Conservation (phyloP, 2,113 vertebrate genomes). For the Etia nguti region DNA sequence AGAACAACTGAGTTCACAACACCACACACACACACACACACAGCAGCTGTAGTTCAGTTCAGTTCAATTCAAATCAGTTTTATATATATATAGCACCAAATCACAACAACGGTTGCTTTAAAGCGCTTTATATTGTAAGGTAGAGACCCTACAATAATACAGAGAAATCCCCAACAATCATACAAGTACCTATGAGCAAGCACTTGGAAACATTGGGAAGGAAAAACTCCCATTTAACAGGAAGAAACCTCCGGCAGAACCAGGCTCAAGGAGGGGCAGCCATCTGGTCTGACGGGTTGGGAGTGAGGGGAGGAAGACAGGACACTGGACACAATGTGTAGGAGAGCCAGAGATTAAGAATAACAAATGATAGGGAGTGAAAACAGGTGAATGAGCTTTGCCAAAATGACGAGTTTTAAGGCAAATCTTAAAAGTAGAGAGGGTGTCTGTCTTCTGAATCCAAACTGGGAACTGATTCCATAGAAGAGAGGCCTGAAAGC, state of each 20-base stretch:
- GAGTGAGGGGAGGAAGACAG: not conserved
- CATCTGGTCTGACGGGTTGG: not conserved
- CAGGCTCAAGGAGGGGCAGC: not conserved
- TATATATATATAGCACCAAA: too few species aligned
- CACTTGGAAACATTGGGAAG: not conserved
- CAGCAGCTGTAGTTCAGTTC: too few species aligned
- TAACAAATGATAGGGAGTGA: not conserved
- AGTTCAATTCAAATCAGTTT: too few species aligned
- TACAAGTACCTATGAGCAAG: not conserved
- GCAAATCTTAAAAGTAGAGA: not conserved
- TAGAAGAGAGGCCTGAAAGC: not conserved
- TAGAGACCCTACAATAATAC: not conserved
- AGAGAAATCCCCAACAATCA: not conserved
- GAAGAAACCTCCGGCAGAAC: not conserved
- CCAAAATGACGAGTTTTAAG: not conserved
- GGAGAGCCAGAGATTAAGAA: not conserved
- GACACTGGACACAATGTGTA: not conserved
- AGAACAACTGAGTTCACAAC: too few species aligned
- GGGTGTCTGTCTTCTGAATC: not conserved
- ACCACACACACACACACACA: too few species aligned
- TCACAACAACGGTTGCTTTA: not conserved
- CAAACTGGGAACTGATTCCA: not conserved
- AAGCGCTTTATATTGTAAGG: not conserved
- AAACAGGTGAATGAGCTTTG: not conserved
- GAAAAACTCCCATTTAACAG: not conserved